A percentile compares a stretch with the other conserved stretches of the same genome.
Conservation (phyloP, 2,113 vertebrate species). For the Mandrillus leucophaeus region DNA sequence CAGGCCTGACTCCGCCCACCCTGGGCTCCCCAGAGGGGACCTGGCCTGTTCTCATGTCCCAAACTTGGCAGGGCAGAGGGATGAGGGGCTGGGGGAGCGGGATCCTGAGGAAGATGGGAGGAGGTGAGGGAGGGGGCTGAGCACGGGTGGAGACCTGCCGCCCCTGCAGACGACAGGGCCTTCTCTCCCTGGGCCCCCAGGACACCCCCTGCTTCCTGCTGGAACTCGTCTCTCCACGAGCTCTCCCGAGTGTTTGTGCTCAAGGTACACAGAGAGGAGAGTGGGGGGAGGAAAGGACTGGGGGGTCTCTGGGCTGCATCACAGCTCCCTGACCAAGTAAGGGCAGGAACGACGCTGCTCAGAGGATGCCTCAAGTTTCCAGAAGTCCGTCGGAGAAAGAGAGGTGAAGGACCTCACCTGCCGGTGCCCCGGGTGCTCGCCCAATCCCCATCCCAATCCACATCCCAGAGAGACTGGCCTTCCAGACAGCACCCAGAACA, state of each 20-base stretch:
- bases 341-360: constrained; percentile 27
- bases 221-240: background rate
- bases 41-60: background rate
- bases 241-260: background rate
- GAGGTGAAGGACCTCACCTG: background rate
- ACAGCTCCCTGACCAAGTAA: constrained; percentile 50
- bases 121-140: too few species aligned
- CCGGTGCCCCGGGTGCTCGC: background rate
- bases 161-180: background rate
- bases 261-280: background rate
- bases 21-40: constrained; percentile 34
- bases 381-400: background rate
- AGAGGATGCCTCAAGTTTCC: background rate
- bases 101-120: background rate
- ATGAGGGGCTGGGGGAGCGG: background rate
- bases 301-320: background rate
- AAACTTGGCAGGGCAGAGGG: background rate
- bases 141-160: background rate
- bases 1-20: constrained; percentile 15
- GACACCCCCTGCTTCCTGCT: background rate
- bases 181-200: background rate
- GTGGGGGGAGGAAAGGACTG: background rate
- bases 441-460: too few species aligned
- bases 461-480: background rate
- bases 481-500: background rate